phyloP scores from a whole-genome alignment of 2,888 invertebrate genomes.

The Cyclophora albipunctata region DNA sequence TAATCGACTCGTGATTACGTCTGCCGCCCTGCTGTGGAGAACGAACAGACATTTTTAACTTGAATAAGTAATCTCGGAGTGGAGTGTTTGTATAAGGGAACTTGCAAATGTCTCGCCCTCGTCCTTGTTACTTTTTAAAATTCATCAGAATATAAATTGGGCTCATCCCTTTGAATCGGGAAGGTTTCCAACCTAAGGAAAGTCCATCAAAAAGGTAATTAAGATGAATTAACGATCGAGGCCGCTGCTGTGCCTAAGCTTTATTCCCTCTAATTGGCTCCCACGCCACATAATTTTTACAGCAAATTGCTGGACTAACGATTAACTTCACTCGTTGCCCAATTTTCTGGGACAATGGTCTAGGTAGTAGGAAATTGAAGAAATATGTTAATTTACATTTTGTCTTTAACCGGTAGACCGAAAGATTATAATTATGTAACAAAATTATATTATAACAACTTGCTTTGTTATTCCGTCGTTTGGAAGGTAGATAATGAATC shows the following conservation, averaged over 20 bases:
- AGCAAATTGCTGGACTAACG: slow-evolving; percentile 54
- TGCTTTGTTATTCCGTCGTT: slow-evolving; percentile 32
- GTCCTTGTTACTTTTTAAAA: slow-evolving; percentile 27
- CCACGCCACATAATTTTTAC: slow-evolving; percentile 58
- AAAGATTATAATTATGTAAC: slow-evolving; percentile 68
- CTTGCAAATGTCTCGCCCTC: slow-evolving; percentile 10
- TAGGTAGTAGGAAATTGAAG: slow-evolving; percentile 50
- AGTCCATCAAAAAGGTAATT: slow-evolving; percentile 53
- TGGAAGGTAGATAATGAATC: too few species aligned
- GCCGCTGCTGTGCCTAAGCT: slow-evolving; percentile 28
- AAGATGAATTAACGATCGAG: slow-evolving; percentile 54
- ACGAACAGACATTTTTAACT: too few species aligned
- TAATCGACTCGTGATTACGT: too few species aligned
- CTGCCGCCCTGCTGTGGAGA: too few species aligned
- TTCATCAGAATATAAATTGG: slow-evolving; percentile 39
- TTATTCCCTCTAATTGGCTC: slow-evolving; percentile 48
- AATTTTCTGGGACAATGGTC: slow-evolving; percentile 69
- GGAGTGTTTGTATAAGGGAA: background rate
- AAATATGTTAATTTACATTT: slow-evolving; percentile 69
- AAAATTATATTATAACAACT: slow-evolving; percentile 50
- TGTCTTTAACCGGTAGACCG: slow-evolving; percentile 61
- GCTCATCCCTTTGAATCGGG: slow-evolving; percentile 33
- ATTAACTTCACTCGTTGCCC: slow-evolving; percentile 56
- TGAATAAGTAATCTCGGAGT: background rate
- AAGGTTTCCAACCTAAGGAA: slow-evolving; percentile 35